Evolutionary conservation across 2,888 invertebrate genomes (phyloP), one percentile per base, ranked within the genome.

Genomic region (Augochlorella aurata): DNA sequence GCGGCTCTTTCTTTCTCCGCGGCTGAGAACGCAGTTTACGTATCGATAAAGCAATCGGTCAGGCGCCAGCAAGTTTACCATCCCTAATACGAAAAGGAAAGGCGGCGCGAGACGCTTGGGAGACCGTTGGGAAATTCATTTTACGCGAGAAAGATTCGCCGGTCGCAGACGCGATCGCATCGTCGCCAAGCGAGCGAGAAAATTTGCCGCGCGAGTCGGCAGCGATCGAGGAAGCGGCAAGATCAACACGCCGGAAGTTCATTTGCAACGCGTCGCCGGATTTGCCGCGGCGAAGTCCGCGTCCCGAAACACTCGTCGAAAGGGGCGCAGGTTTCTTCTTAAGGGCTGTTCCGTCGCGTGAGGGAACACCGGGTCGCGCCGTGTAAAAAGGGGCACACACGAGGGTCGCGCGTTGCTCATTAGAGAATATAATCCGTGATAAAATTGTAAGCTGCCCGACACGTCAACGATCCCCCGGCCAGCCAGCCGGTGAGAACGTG

Each of bases 371-470:
- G 38, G 58, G 69, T 54, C 80, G 84, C 74, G 67, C 3, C 80
- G 84, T 74, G 67, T 10, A 54, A 80, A 63, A 80, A 49, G 54
- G 54, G 66, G 74, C n/a, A 67, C 69, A 63, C 69, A 38, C 52
- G 84, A 73, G 77, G 79, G 61, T 71, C 74, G 74, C 29, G 71
- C 44, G 74, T 68, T 66, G 72, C 68, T 80, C 80, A 80, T 83
- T 83, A 84, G 71, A 58, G 80, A 77, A 80, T 84, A 84, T 83
- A 74, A 84, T 80, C 72, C 65, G 49, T 74, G 80, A 84, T 83
- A 80, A 83, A 80, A 84, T 65, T 73, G 66, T 72, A 66, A 69
- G 63, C 38, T 74, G 24, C 21, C 54, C 50, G 52, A 58, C 47
- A 9, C 71, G 79, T 69, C n/a, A 66, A 50, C 73, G 45, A 29